Evolutionary conservation across 2,888 invertebrate species (phyloP), one percentile per base, ranked within the genome.

Genomic region (Polia nebulosa): DNA sequence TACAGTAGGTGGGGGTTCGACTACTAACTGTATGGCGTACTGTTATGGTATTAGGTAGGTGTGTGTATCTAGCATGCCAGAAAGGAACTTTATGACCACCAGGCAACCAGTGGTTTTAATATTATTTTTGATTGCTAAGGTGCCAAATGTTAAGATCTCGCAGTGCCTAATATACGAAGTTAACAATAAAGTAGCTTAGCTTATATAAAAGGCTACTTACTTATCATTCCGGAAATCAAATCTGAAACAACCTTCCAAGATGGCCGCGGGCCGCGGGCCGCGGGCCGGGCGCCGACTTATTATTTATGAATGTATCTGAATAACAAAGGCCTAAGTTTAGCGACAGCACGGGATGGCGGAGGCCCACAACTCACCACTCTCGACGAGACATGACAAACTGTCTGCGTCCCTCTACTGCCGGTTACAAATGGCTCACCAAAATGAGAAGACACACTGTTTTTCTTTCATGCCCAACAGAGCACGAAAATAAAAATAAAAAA

Each of bases 391-490:
- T 78, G 78, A 75, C 79, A 73, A 73, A 75, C 49, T 44, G 58
- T 25, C 59, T 27, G 44, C 55, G 58, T 41, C 59, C 55, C 59
- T 55, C 34, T 29, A 6, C 11, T 51, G 66, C 67, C 53, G 17
- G 53, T 68, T 58, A 76, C 76, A 68, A 76, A 76, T 79, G 55
- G 61, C 61, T 39, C 8, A 68, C 29, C 36, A 58, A 67, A 79
- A 62, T 55, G 39, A 67, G 27, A 22, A 66, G 57, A 79, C 66
- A 49, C 47, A 58, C 73, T 61, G 45, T 76, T 58, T 78, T 68
- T 76, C 61, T 75, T 68, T 76, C 62, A 69, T 52, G 76, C 80
- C 55, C 69, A 47, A 36, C 76, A 53, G 62, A 62, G 76, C 80
- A 61, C n/a, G 61, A 68, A 51, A 51, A 59, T 75, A 67, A 51